Evolutionary conservation across 2,113 vertebrate genomes (phyloP), one percentile per base, ranked within the genome.

Genomic region (Pollimyrus isidori): DNA sequence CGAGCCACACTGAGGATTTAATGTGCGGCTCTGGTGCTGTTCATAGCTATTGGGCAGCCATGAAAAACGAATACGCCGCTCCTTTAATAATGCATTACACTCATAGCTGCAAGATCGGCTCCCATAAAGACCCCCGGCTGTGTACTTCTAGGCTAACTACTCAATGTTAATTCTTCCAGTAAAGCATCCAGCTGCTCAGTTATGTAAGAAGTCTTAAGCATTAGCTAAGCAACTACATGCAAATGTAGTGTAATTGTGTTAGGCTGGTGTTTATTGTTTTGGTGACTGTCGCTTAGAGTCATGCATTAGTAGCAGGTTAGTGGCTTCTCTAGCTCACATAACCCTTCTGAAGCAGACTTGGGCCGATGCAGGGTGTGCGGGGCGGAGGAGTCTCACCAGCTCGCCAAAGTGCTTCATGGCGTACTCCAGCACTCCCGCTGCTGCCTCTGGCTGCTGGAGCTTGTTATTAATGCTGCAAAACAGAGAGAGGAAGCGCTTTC

Each of bases 391-490:
- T 94, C 98, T 97, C 91, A 99, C 98, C 97, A 99, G 94, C 91
- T 99, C 98, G 48, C 98, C 98, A 89, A 98, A 99, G 94, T 99
- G 98, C 89, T 99, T 99, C 98, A 99, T 99, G 94, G 98, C 98
- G 1, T 99, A 99, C 87, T 99, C 98, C 90, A 99, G 92, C 35
- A 99, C 98, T 7, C 98, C 98, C 0, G 98, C 96, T 10, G 98
- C 98, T 0, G 98, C 98, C 93, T 99, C 98, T 0, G 98, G 98
- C 94, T 99, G 98, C 93, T 99, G 98, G 35, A 99, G 96, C 92
- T 99, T 99, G 91, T 99, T 99, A 93, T 99, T 99, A 93, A 99
- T 99, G 93, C 98, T 99, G 95, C 49, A 92, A 91, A 89, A 90
- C 88, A 91, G 86, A 93, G 89, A 90, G 58, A 90, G n/a, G 91